phyloP scores from a whole-genome alignment of 2,888 invertebrate species.

The Rutpela maculata region DNA sequence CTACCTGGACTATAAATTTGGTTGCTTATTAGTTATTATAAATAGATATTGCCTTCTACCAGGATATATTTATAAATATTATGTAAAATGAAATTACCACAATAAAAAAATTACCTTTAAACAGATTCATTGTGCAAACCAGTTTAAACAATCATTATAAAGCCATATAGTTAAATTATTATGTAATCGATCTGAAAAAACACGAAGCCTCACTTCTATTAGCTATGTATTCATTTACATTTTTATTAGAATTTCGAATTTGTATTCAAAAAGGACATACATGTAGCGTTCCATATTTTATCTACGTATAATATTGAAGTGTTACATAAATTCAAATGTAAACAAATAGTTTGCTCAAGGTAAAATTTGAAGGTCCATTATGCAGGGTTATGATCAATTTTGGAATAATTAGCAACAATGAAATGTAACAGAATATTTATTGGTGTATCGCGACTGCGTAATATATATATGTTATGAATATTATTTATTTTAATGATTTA shows the following conservation, averaged over 20 bases:
- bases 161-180: background rate
- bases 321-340: background rate
- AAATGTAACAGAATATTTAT: background rate
- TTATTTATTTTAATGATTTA: no score
- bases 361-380: background rate
- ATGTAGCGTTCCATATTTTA: background rate
- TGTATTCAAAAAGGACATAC: background rate
- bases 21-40: no score
- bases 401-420: background rate
- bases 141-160: background rate
- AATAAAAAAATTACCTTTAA: background rate
- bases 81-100: background rate
- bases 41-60: background rate
- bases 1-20: no score
- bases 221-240: no score
- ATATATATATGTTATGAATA: no score
- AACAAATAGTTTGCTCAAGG: background rate
- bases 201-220: no score
- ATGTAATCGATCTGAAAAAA: background rate
- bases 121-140: background rate
- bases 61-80: background rate
- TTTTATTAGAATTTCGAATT: no score
- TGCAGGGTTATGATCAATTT: conserved; percentile 7
- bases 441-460: background rate
- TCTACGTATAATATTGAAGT: background rate